A percentile compares a stretch with the other conserved stretches of the same genome.
phyloP scores from a whole-genome alignment of 2,113 vertebrate species.

The Myiozetetes cayanensis region DNA sequence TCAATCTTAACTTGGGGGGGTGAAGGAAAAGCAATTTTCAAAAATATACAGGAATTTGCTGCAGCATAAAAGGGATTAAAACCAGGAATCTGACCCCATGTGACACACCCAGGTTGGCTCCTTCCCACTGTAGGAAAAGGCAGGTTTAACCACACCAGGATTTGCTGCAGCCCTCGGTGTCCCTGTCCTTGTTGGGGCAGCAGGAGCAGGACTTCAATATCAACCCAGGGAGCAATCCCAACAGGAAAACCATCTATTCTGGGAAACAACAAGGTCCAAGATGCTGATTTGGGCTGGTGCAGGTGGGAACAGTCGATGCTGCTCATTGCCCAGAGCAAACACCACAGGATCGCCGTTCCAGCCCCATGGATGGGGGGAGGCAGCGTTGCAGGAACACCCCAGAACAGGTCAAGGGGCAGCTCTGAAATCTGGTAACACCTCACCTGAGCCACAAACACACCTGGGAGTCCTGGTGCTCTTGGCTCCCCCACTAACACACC shows the following conservation, averaged over 20 bases:
- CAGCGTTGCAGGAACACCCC: neutral
- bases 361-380: neutral
- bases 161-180: neutral
- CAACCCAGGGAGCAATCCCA: neutral
- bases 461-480: neutral
- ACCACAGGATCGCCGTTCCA: rapidly evolving
- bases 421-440: neutral
- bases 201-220: neutral
- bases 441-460: neutral
- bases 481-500: neutral
- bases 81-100: neutral
- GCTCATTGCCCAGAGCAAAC: neutral
- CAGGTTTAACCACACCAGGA: neutral
- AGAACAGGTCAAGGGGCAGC: neutral
- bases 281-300: neutral
- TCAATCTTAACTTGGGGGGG: neutral
- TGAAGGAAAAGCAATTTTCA: neutral
- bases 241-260: neutral
- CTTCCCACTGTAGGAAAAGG: neutral
- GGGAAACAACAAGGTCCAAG: neutral
- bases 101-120: neutral
- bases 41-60: neutral
- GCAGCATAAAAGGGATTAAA: neutral
- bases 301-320: neutral
- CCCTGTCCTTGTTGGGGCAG: neutral